phyloP scores from a whole-genome alignment of 2,797 vertebrate genomes.

The Rhinatrema bivittatum region DNA sequence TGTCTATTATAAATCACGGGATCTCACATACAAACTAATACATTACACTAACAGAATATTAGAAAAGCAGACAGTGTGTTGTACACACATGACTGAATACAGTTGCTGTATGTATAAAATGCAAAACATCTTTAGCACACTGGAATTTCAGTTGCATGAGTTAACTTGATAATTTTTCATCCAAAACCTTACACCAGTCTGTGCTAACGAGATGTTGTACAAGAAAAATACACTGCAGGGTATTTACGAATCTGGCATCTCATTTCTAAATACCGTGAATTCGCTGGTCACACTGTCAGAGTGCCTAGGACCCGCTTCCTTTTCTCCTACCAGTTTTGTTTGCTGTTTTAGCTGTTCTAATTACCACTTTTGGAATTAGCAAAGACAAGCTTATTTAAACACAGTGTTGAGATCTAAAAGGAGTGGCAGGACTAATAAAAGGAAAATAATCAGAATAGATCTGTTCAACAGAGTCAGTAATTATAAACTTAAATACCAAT shows the following conservation, averaged over 20 bases:
- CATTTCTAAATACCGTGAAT: background rate
- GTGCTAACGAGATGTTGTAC: no score
- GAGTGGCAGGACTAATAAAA: slow-evolving; percentile 41
- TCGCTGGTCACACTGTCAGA: background rate
- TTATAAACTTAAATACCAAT: slow-evolving; percentile 43
- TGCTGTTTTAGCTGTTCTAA: slow-evolving; percentile 29
- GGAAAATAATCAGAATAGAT: slow-evolving; percentile 50
- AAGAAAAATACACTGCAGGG: no score
- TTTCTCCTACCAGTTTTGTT: slow-evolving; percentile 11
- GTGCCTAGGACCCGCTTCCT: background rate
- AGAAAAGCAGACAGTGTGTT: no score
- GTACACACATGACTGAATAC: no score
- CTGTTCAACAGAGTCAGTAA: slow-evolving; percentile 44
- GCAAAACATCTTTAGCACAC: no score
- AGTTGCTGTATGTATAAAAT: no score
- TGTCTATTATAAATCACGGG: background rate
- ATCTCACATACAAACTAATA: background rate
- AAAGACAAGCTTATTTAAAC: slow-evolving; percentile 47
- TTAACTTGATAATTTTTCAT: no score
- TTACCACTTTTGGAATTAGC: slow-evolving; percentile 39
- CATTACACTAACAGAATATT: no score
- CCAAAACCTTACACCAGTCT: no score
- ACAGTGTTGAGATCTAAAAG: slow-evolving; percentile 33
- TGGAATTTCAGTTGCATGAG: background rate
- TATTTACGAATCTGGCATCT: no score